Conservation (phyloP, 2,113 vertebrate genomes). For the Ifrita kowaldi region DNA sequence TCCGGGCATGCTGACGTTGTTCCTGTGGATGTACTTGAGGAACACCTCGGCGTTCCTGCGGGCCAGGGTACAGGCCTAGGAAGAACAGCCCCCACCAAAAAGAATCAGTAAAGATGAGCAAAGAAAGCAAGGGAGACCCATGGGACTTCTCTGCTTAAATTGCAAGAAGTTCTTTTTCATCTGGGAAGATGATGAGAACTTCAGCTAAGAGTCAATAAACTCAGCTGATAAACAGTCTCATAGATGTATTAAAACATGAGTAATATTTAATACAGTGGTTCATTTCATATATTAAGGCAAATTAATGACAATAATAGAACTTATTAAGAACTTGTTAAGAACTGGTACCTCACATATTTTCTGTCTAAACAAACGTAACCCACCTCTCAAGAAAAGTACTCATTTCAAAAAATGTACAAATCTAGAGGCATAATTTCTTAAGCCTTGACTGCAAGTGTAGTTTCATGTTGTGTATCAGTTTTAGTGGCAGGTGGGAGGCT, state of each 20-base stretch:
- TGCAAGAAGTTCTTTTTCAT: neutral
- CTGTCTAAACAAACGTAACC: neutral
- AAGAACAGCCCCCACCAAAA: neutral
- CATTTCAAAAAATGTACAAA: neutral
- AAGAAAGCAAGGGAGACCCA: neutral
- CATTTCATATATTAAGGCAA: neutral
- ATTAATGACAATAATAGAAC: neutral
- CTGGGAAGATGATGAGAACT: neutral
- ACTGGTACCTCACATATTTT: neutral
- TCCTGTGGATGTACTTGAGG: conserved; percentile 98
- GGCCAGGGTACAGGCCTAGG: conserved; percentile 93
- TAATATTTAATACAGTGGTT: neutral
- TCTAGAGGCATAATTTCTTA: neutral
- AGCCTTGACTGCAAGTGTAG: neutral
- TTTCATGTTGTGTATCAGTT: neutral
- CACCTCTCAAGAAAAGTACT: neutral
- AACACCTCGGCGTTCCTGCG: conserved; percentile 96
- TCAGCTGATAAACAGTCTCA: neutral
- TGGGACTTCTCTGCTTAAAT: neutral
- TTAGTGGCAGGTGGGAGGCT: neutral
- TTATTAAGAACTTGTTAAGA: neutral
- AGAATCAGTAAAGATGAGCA: neutral
- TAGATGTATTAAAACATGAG: neutral
- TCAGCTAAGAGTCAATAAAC: neutral
- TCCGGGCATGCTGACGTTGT: conserved; percentile 92